Evolutionary conservation across 1,140 invertebrate species (phyloP).

Genomic region (Camponotus vicinus): DNA sequence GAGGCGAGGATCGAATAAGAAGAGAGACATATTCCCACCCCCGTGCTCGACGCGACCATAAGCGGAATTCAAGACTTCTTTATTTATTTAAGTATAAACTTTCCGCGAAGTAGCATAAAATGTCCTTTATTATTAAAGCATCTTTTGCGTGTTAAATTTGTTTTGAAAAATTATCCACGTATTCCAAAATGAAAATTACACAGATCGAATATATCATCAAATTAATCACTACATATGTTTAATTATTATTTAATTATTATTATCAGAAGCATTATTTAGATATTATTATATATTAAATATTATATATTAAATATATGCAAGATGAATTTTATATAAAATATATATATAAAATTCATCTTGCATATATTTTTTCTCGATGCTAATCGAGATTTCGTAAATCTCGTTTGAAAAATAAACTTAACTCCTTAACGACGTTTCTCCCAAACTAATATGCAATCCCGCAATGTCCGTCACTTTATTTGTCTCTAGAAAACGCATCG

Average conservation of each 20-base stretch:
- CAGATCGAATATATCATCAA: background rate
- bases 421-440: background rate
- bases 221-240: background rate
- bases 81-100: background rate
- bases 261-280: background rate
- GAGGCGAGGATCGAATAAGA: constrained; percentile 47
- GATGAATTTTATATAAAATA: too few relatives aligned
- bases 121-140: background rate
- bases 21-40: constrained; percentile 34
- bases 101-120: background rate
- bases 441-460: background rate
- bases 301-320: too few relatives aligned
- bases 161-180: background rate
- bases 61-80: constrained; percentile 22
- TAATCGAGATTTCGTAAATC: background rate
- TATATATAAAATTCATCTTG: background rate
- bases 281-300: background rate
- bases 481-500: constrained; percentile 11
- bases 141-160: background rate
- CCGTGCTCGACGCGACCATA: background rate
- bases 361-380: too few relatives aligned
- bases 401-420: background rate
- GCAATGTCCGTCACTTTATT: constrained; percentile 37
- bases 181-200: background rate
- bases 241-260: too few relatives aligned